Conservation (phyloP, 1,140 invertebrate genomes). For the Augochlora pura region DNA sequence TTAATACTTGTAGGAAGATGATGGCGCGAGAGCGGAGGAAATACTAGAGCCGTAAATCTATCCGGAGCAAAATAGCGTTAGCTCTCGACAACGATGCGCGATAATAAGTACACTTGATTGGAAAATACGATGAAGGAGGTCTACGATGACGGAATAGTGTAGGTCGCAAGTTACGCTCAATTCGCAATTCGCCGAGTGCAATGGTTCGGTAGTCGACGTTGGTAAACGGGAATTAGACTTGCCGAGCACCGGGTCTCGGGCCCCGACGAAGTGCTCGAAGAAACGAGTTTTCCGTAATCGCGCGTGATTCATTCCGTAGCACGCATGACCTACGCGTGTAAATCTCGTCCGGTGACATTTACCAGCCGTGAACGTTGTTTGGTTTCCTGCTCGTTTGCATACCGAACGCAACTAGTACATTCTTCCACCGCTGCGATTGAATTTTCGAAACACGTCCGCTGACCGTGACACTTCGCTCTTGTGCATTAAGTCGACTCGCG, state of each 20-base stretch:
- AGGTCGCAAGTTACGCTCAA: no score
- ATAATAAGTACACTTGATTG: not conserved
- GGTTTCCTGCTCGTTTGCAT: slow-evolving; percentile 22
- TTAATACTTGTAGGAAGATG: no score
- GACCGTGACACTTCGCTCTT: not conserved
- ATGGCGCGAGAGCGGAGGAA: no score
- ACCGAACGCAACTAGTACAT: not conserved
- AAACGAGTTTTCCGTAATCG: slow-evolving; percentile 44
- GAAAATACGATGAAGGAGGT: not conserved
- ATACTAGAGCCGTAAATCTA: no score
- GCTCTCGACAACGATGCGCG: not conserved
- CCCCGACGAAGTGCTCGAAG: not conserved
- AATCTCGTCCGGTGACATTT: slow-evolving; percentile 41
- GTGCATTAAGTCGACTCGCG: no score
- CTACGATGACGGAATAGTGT: no score
- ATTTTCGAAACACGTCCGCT: not conserved
- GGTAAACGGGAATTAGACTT: not conserved
- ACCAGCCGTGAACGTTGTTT: slow-evolving; percentile 14
- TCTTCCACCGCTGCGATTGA: not conserved
- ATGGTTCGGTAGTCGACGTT: no score
- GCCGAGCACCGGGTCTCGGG: not conserved
- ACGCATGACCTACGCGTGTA: slow-evolving; percentile 43
- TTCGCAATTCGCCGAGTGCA: no score
- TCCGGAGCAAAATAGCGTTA: no score
- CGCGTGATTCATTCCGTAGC: slow-evolving; percentile 49